phyloP scores from a whole-genome alignment of 2,888 invertebrate species.

The Gastracanthus pulcherrimus region DNA sequence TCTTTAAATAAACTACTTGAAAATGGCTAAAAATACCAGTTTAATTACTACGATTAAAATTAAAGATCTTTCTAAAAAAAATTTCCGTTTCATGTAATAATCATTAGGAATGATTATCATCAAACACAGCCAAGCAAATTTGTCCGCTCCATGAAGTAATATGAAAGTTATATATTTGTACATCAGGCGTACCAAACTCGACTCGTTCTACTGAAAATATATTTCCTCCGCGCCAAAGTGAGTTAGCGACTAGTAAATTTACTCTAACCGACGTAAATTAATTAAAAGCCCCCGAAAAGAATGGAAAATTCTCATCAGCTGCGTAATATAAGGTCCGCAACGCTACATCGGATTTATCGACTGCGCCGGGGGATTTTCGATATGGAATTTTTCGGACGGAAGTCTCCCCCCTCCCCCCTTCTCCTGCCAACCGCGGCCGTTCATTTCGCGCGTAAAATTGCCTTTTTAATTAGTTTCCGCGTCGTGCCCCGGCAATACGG shows the following conservation, averaged over 20 bases:
- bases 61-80: too few relatives aligned
- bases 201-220: neutral
- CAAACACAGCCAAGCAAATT: too few relatives aligned
- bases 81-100: too few relatives aligned
- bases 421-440: too few relatives aligned
- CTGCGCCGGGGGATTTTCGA: neutral
- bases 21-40: too few relatives aligned
- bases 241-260: neutral
- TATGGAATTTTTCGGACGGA: slow-evolving; percentile 20
- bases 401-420: too few relatives aligned
- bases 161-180: too few relatives aligned
- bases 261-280: neutral
- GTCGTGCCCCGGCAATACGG: slow-evolving; percentile 1
- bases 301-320: neutral
- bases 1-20: too few relatives aligned
- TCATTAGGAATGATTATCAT: too few relatives aligned
- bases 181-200: neutral
- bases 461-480: slow-evolving; percentile 47
- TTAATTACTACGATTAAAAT: too few relatives aligned
- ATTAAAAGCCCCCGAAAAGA: neutral
- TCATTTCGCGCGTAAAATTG: slow-evolving; percentile 38
- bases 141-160: too few relatives aligned
- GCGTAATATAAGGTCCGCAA: neutral
- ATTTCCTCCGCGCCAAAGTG: neutral
- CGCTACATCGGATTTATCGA: neutral